Base-by-base conservation (phyloP, 2,888 invertebrate species). In the Chloroclystis v-ata region DNA sequence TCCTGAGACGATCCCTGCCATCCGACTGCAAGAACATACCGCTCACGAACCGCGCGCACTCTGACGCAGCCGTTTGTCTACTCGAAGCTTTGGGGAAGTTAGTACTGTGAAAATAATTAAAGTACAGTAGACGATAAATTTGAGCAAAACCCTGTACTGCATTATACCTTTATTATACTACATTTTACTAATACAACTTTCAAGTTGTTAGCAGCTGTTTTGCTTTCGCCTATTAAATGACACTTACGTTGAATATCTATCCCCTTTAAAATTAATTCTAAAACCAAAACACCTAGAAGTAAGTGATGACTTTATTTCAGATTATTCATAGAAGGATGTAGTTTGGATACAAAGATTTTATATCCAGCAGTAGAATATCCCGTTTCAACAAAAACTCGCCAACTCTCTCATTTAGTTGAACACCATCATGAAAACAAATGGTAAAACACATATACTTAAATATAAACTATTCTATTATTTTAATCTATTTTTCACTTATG, bases 381-480 rank as follows among this genome's bases (percentile, higher is more conserved):
- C 0, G 97, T 97, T 0, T 93, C 95, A 0, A 89, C 93, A 8
- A 93, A 93, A 25, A 97, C 97, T 0, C 93, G 95, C 0, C 92
- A 93, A 89, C 89, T 97, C 13, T 92, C 94, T 0, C 92, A 95
- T 7, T 78, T 93, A 8, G 89, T 97, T n/a, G 89, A 90, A 57
- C 97, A 97, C 96, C 93, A 95, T 52, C 97, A 97, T 63, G 78
- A 85, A 7, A 90, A 91, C 45, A 89, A 89, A 54, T 94, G 93
- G 92, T 85, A 53, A 67, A 1, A n/a, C n/a, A n/a, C n/a, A n/a
- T n/a, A 13, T 13, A 30, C 6, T 30, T 13, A 9, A 30, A 2
- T 6, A 25, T 25, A n/a, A n/a, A n/a, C n/a, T n/a, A n/a, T n/a
- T n/a, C n/a, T n/a, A n/a, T n/a, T n/a, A n/a, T n/a, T n/a, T n/a